Percentiles rank a stretch among this genome's conserved stretches.
Conservation (phyloP, 1,140 invertebrate genomes). For the Trichogramma pretiosum region DNA sequence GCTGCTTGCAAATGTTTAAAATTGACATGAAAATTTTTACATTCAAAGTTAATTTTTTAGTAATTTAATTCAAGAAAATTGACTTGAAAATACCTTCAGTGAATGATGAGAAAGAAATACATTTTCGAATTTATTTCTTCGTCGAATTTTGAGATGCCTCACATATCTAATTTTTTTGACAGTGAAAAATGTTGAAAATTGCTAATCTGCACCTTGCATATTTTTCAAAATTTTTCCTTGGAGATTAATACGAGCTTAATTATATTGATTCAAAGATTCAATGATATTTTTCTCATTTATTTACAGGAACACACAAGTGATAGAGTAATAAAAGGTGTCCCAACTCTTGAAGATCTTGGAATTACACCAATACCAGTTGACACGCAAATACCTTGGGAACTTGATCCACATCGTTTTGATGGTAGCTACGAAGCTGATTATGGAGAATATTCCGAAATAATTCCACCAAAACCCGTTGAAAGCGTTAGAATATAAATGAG, state of each 20-base stretch:
- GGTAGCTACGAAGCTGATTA: constrained; percentile 64
- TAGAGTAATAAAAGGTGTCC: constrained; percentile 51
- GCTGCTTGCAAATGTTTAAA: too few relatives aligned
- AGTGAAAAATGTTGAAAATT: background rate
- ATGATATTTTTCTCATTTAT: constrained; percentile 12
- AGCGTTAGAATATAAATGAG: background rate
- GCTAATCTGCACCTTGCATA: background rate
- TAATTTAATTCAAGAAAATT: background rate
- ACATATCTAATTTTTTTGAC: background rate
- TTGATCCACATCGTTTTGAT: constrained; percentile 55
- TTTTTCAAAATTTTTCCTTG: too few relatives aligned
- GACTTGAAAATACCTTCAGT: too few relatives aligned
- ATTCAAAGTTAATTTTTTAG: background rate
- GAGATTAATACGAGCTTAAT: background rate
- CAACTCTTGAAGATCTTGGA: constrained; percentile 81
- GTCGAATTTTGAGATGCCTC: too few relatives aligned
- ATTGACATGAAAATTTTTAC: too few relatives aligned
- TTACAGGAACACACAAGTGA: constrained; percentile 70
- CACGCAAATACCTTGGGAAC: constrained; percentile 67
- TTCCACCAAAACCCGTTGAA: constrained; percentile 11
- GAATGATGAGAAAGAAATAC: too few relatives aligned
- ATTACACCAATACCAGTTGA: constrained; percentile 67
- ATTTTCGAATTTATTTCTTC: too few relatives aligned
- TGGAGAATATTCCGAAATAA: constrained; percentile 58
- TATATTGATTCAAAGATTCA: constrained; percentile 14